A percentile compares a stretch with the other conserved stretches of the same genome.
Conservation (phyloP, 23 tunicate species). For the Trididemnum nubilum region DNA sequence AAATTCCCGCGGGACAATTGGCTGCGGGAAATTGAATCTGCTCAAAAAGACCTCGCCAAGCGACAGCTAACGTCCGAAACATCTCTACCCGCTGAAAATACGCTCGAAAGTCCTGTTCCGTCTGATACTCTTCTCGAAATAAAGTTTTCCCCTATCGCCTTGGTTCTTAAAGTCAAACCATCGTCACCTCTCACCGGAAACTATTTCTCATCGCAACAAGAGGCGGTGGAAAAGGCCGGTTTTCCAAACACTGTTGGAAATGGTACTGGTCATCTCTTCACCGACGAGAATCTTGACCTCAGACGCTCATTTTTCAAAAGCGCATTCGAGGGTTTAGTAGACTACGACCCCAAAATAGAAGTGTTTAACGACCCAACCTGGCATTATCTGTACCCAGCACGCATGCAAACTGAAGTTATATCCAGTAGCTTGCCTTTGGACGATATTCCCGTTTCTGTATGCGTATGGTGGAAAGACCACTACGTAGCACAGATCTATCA, state of each 20-base stretch:
- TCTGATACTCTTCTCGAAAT: slow-evolving; percentile 41
- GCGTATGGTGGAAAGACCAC: slow-evolving; percentile 72
- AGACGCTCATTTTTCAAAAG: slow-evolving; percentile 24
- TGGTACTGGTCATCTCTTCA: slow-evolving; percentile 56
- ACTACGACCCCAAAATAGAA: slow-evolving; percentile 5
- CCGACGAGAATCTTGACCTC: slow-evolving; percentile 34
- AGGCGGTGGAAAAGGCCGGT: slow-evolving; percentile 60
- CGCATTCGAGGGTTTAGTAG: slow-evolving; percentile 41
- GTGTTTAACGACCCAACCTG: slow-evolving; percentile 43
- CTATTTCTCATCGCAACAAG: slow-evolving; percentile 12
- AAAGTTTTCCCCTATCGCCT: slow-evolving; percentile 53
- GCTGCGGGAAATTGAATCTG: slow-evolving; percentile 76
- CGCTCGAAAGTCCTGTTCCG: slow-evolving; percentile 8
- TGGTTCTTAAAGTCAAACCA: slow-evolving; percentile 56
- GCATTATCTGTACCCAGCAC: slow-evolving; percentile 58
- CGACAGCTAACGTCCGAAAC: slow-evolving; percentile 49
- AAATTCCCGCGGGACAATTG: slow-evolving; percentile 82
- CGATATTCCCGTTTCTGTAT: slow-evolving; percentile 50
- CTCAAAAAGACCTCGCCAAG: slow-evolving; percentile 54
- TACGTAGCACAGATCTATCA: slow-evolving; percentile 51
- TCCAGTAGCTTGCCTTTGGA: slow-evolving; percentile 17
- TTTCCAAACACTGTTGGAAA: slow-evolving; percentile 58
- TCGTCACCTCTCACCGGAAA: slow-evolving; percentile 23
- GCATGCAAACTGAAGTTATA: slow-evolving; percentile 58
- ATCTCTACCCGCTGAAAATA: not conserved